These are phyloP conservation scores for Machimus atricapillus DNA, from an alignment of 2,888 invertebrate genomes.

Conservation along the genomic window DNA sequence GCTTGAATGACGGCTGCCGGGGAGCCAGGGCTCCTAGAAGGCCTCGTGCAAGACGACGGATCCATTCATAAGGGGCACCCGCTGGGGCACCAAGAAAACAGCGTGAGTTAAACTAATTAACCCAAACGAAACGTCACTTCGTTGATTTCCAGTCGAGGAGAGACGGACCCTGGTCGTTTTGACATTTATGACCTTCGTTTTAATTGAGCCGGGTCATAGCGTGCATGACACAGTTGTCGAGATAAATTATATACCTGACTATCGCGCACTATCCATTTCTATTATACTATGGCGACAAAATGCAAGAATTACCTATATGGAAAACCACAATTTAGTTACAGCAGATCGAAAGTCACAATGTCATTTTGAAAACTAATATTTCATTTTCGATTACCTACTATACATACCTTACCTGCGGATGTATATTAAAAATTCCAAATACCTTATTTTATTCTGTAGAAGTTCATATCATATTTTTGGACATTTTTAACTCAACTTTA, in stretches of 20 bases:
- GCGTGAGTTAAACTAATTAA: conserved; percentile 41
- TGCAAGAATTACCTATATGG: not conserved
- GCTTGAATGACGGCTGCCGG: not conserved
- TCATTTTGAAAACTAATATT: too few relatives aligned
- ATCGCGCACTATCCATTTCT: not conserved
- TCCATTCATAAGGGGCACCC: conserved; percentile 33
- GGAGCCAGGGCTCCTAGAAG: not conserved
- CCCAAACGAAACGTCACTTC: conserved; percentile 39
- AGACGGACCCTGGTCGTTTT: not conserved
- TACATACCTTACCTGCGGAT: too few relatives aligned
- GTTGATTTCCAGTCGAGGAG: conserved; percentile 25
- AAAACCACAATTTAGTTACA: too few relatives aligned
- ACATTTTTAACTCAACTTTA: too few relatives aligned
- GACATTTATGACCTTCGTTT: conserved; percentile 31
- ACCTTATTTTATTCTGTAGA: too few relatives aligned
- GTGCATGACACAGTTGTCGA: not conserved
- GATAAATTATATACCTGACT: not conserved
- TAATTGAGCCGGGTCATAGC: conserved; percentile 5
- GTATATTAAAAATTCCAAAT: too few relatives aligned
- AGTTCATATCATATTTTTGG: too few relatives aligned
- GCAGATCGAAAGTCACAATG: too few relatives aligned
- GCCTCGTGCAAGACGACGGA: not conserved
- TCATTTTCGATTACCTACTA: too few relatives aligned
- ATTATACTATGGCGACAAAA: not conserved
- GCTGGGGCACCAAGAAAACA: conserved; percentile 36